Evolutionary conservation across 2,797 vertebrate genomes (phyloP).

Genomic region (Acrossocheilus wenchowensis): DNA sequence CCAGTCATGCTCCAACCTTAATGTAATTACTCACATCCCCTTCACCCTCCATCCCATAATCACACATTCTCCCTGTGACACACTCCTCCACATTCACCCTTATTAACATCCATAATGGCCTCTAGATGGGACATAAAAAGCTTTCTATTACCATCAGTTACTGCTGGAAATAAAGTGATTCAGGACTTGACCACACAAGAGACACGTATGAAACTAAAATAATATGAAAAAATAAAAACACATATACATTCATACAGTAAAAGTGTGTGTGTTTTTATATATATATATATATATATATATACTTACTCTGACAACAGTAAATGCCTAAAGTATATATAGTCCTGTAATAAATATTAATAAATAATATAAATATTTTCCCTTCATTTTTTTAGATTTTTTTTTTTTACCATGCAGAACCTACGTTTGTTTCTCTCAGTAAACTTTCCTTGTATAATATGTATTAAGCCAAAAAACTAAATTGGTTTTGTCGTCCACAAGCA

Average conservation of each 20-base stretch:
- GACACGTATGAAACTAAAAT: neutral
- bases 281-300: neutral
- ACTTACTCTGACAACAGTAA: neutral
- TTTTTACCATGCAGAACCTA: neutral
- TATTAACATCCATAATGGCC: constrained; percentile 65
- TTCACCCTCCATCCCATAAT: constrained; percentile 55
- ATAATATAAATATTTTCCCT: neutral
- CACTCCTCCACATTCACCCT: constrained; percentile 50
- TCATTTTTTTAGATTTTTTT: neutral
- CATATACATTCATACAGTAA: too few relatives aligned
- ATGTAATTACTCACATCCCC: constrained; percentile 66
- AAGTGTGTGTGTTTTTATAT: too few relatives aligned
- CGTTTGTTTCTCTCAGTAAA: neutral
- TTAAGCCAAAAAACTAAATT: constrained; percentile 35
- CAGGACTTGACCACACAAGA: neutral
- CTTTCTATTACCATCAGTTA: constrained; percentile 46
- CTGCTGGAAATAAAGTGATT: constrained; percentile 24
- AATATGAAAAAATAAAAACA: too few relatives aligned
- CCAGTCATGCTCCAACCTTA: constrained; percentile 58
- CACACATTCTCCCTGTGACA: constrained; percentile 43
- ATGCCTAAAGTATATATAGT: neutral
- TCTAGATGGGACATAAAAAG: constrained; percentile 42
- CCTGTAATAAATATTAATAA: neutral
- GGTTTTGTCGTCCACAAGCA: constrained; percentile 9
- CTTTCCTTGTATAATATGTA: neutral